These are phyloP conservation scores for Lamellibrachia satsuma DNA, from an alignment of 2,888 invertebrate species.

Conservation along the genomic window DNA sequence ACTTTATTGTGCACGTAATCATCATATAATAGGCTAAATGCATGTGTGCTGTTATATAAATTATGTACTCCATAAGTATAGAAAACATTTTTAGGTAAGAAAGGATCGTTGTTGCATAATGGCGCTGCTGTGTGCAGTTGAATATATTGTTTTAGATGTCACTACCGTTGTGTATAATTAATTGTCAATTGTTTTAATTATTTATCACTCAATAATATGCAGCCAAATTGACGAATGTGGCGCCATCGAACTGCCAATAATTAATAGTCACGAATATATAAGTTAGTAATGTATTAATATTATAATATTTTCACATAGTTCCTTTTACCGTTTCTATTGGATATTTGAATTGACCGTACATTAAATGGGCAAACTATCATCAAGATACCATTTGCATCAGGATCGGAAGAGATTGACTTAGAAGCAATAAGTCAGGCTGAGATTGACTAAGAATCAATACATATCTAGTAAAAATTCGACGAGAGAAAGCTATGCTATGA, in stretches of 20 bases:
- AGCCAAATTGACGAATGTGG: neutral
- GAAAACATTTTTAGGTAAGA: neutral
- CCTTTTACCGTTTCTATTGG: neutral
- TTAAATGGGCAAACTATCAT: neutral
- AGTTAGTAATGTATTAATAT: neutral
- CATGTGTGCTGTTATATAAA: neutral
- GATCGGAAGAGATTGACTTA: neutral
- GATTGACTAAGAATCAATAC: neutral
- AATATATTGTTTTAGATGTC: neutral
- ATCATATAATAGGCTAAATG: neutral
- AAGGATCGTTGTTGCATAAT: neutral
- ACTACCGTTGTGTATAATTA: neutral
- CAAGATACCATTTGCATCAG: neutral
- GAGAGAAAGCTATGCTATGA: neutral
- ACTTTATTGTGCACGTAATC: neutral
- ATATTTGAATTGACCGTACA: neutral
- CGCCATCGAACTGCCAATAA: neutral
- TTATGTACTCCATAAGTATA: neutral
- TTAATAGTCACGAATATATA: neutral
- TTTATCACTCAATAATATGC: neutral
- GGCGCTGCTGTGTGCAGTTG: neutral
- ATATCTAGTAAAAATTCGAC: neutral
- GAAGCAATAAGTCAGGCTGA: neutral
- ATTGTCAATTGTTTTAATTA: neutral
- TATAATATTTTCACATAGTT: neutral